Percentiles rank a stretch among this genome's conserved stretches.
Evolutionary conservation across 2,113 vertebrate species (phyloP).

Genomic region (Gymnobelideus leadbeateri): DNA sequence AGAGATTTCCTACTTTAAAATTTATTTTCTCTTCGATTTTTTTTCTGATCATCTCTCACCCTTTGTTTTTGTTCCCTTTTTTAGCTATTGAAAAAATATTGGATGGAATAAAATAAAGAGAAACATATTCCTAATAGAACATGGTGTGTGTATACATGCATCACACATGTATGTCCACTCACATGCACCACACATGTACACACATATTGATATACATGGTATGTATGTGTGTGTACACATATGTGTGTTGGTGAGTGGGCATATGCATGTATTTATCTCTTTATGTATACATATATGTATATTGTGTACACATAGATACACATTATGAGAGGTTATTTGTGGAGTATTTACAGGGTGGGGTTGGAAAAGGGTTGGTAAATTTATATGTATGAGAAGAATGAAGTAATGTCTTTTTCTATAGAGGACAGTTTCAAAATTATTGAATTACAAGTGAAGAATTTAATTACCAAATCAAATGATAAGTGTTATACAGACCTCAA

Average conservation of each 20-base stretch:
- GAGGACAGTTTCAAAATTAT: not conserved
- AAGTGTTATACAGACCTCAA: not conserved
- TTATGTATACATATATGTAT: not conserved
- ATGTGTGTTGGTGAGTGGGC: not conserved
- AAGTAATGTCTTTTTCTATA: not conserved
- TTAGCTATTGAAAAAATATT: not conserved
- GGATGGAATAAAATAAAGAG: not conserved
- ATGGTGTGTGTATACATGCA: not conserved
- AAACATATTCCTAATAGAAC: not conserved
- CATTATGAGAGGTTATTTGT: not conserved
- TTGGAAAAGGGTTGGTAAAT: not conserved
- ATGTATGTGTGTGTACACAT: not conserved
- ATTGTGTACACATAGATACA: not conserved
- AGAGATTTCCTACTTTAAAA: not conserved
- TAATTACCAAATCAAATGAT: not conserved
- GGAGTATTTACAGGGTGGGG: not conserved
- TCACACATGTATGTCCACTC: not conserved
- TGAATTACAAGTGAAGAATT: not conserved
- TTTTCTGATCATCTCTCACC: not conserved
- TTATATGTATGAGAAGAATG: not conserved
- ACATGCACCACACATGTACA: not conserved
- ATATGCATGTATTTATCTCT: not conserved
- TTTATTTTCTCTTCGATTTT: not conserved
- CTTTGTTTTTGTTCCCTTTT: not conserved
- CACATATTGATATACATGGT: not conserved